A percentile compares a stretch with the other conserved stretches of the same genome.
Evolutionary conservation across 1,140 invertebrate species (phyloP).

Genomic region (Bicyclus anynana): DNA sequence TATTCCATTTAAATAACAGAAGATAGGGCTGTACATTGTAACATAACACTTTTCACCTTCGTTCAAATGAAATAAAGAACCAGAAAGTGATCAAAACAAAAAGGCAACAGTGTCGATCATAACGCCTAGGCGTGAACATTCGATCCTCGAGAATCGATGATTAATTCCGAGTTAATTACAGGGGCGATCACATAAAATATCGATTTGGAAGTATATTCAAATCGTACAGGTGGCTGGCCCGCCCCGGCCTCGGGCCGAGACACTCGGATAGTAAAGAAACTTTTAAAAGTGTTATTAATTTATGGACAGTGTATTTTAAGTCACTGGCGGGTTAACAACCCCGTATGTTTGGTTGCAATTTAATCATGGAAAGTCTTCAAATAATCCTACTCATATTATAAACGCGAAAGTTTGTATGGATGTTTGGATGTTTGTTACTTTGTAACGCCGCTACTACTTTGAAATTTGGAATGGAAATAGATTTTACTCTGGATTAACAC

Average conservation of each 20-base stretch:
- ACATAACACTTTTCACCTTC: too few relatives aligned
- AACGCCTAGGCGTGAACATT: constrained; percentile 62
- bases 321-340: constrained; percentile 1
- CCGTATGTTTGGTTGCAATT: neutral
- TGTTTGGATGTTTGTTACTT: too few relatives aligned
- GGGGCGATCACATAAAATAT: constrained; percentile 69
- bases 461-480: too few relatives aligned
- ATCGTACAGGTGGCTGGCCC: constrained; percentile 62
- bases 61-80: neutral
- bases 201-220: constrained; percentile 65
- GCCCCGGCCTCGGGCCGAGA: constrained; percentile 53
- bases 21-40: neutral
- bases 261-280: constrained; percentile 36
- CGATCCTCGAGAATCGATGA: constrained; percentile 44
- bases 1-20: neutral
- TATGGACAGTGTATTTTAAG: constrained; percentile 10
- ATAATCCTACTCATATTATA: neutral
- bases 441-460: too few relatives aligned
- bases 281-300: constrained; percentile 28
- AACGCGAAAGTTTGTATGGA: too few relatives aligned
- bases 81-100: constrained; percentile 10
- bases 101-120: constrained; percentile 40
- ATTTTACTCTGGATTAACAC: too few relatives aligned
- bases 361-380: neutral
- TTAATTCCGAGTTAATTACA: constrained; percentile 70